These are phyloP conservation scores for Agrotis puta DNA, from an alignment of 2,888 invertebrate species.

Conservation along the genomic window DNA sequence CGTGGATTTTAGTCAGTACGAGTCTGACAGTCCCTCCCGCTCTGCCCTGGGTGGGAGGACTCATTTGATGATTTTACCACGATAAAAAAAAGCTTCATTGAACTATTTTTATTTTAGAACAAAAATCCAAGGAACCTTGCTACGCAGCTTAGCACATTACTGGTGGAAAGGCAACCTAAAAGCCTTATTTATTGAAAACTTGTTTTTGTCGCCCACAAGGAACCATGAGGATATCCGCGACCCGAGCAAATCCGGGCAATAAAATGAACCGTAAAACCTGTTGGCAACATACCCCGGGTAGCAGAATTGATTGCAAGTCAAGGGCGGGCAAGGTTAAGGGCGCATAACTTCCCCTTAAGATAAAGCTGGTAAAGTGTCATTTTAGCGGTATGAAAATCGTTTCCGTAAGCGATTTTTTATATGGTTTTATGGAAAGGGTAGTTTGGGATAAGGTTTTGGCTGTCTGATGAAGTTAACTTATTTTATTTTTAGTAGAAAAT, in stretches of 20 bases:
- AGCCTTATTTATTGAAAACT: conserved; percentile 79
- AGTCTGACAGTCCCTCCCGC: too few relatives aligned
- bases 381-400: conserved; percentile 45
- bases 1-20: too few relatives aligned
- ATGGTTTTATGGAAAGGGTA: conserved; percentile 17
- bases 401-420: conserved; percentile 43
- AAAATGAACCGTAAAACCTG: conserved; percentile 84
- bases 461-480: not conserved
- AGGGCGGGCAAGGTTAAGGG: conserved; percentile 79
- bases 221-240: conserved; percentile 68
- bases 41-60: too few relatives aligned
- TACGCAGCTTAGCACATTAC: conserved; percentile 10
- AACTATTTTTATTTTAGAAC: not conserved
- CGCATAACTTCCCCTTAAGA: conserved; percentile 61
- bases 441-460: conserved; percentile 4
- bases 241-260: conserved; percentile 74
- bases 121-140: not conserved
- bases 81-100: too few relatives aligned
- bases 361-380: conserved; percentile 53
- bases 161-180: conserved; percentile 31
- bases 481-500: not conserved
- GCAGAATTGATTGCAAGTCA: conserved; percentile 75
- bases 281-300: conserved; percentile 75
- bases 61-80: too few relatives aligned
- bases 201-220: conserved; percentile 75